Evolutionary conservation across 2,797 vertebrate species (phyloP), one percentile per base, ranked within the genome.

Genomic region (Galaxias olidus): DNA sequence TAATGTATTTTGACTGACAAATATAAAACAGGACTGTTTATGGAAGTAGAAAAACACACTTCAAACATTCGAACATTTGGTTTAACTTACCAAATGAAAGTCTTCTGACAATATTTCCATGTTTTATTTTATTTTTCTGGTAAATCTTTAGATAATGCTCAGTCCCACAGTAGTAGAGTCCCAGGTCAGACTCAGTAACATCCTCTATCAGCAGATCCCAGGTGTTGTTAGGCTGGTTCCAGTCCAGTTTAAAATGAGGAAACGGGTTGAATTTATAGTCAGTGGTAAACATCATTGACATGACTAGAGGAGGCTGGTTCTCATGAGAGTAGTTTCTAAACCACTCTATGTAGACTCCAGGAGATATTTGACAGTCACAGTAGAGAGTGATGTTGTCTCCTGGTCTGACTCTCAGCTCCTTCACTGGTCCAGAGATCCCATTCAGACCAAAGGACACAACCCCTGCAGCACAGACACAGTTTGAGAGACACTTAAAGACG

Each of bases 101-200:
- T 30, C 30, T 30, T 30, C 30, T 0, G 19, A 65, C 13, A 18
- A 61, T 63, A 30, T 77, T 51, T 51, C 61, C 61, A 45, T 45
- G 18, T 41, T 51, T 50, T 41, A 4, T 59, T 44, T 41, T 30
- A 41, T 43, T 46, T 51, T 30, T 10, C 51, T 3, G 30, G 30
- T 30, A 30, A 30, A 30, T 30, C 30, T 45, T 63, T n/a, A n/a
- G n/a, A n/a, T n/a, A n/a, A 19, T 50, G 0, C 65, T 41, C 10
- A 50, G 51, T 79, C 62, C 77, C 79, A 78, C 83, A 88, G 77
- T 72, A 82, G 70, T 81, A 84, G 15, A 82, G 30, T 4, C 83
- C 83, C 41, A 72, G 73, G 4, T 82, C 75, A 2, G 60, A 65
- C 0, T 53, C 9, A 17, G 63, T 74, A 52, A 68, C 9, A n/a